Base-by-base conservation (phyloP, 2,797 vertebrate species). In the Podarcis lilfordi region DNA sequence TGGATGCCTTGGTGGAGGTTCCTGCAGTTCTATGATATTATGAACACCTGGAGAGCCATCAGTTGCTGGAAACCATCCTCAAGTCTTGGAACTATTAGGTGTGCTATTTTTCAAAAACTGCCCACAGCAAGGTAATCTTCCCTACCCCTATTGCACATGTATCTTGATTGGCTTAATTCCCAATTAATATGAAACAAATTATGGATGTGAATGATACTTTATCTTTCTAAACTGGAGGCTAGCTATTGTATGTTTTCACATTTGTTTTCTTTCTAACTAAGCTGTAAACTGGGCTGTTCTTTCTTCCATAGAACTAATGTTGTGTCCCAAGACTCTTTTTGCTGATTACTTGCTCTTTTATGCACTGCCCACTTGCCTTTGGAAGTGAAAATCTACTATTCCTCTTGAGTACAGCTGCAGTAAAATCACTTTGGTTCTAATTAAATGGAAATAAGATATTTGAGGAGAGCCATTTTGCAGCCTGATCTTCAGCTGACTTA, bases 281-380 rank as follows among this genome's bases (percentile, higher is more conserved):
- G 2, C 25, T 89, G 9, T 88, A 32, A 84, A 40, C 4, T 86
- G 21, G 35, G 25, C 3, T 21, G 35, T 80, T 90, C 3, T 86
- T 93, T 89, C 77, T 80, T n/a, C 11, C 82, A 69, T 85, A 86
- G 64, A 83, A n/a, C 3, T 85, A 81, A 83, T 84, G 86, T n/a
- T 91, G 5, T 27, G 19, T 84, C 11, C 83, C 68, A 90, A 72
- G 19, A 64, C 2, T 79, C 5, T 7, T 32, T 85, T 59, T 77
- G 84, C 45, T 77, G 43, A 86, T 91, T 92, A 87, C 29, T 55
- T 90, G n/a, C 82, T 64, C 21, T 84, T 89, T 86, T 43, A 78
- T 55, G 13, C 3, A 80, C 80, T 82, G 80, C 79, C 61, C 85
- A 68, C 3, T 72, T 71, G 40, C 17, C 32, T 87, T n/a, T 89